Percentiles rank a stretch among this genome's conserved stretches.
Conservation (phyloP, 2,797 vertebrate species). For the Lophius americanus region DNA sequence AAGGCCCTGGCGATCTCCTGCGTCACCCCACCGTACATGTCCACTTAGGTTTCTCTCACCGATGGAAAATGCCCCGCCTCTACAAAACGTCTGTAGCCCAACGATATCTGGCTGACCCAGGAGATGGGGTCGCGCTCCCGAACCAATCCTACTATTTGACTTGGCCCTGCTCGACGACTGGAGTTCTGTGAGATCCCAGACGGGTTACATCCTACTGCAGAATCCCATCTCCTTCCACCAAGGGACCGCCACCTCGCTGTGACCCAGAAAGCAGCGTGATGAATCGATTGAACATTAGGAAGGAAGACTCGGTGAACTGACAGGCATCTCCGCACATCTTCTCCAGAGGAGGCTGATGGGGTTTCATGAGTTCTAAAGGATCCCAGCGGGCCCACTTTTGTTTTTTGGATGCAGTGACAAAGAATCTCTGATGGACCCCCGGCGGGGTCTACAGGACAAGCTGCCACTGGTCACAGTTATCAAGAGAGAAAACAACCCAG, state of each 20-base stretch:
- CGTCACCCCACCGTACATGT: not conserved
- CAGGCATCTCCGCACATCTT: constrained; percentile 73
- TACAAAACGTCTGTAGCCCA: not conserved
- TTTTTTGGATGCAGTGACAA: too few relatives aligned
- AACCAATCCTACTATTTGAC: constrained; percentile 46
- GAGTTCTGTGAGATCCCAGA: constrained; percentile 56
- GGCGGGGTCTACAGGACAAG: constrained; percentile 59
- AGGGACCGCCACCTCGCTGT: constrained; percentile 60
- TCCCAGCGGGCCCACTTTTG: not conserved
- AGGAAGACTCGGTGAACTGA: constrained; percentile 56
- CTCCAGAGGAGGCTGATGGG: constrained; percentile 64
- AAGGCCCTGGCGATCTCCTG: too few relatives aligned
- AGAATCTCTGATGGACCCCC: constrained; percentile 38
- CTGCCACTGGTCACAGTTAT: constrained; percentile 66
- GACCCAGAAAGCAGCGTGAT: constrained; percentile 71
- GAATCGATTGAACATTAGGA: constrained; percentile 74
- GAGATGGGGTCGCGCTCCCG: constrained; percentile 37
- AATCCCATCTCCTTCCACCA: constrained; percentile 68
- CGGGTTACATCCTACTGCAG: constrained; percentile 34
- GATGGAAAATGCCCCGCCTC: not conserved
- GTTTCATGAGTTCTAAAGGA: constrained; percentile 56
- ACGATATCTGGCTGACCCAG: constrained; percentile 35
- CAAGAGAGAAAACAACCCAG: constrained; percentile 49
- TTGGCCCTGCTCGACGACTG: constrained; percentile 46
- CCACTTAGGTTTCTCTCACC: not conserved